These are phyloP conservation scores for Octodon degus DNA, from an alignment of 2,113 vertebrate species.

Conservation along the genomic window DNA sequence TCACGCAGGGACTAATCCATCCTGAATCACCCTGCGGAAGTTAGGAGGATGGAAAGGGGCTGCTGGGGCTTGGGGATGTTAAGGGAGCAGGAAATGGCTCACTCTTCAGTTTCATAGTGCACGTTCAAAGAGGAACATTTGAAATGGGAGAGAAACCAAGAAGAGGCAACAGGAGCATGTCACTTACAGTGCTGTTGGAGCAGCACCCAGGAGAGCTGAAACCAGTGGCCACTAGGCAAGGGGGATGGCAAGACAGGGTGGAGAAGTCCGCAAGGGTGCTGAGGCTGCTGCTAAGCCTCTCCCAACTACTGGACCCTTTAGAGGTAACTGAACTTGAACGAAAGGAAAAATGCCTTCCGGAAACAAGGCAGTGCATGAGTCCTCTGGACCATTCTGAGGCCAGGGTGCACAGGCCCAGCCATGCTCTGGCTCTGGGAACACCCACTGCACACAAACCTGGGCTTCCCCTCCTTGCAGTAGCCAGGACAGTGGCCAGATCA, in stretches of 20 bases:
- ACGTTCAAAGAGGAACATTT: constrained; percentile 1
- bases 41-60: no score
- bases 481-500: no score
- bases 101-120: neutral
- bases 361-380: neutral
- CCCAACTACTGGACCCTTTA: neutral
- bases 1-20: neutral
- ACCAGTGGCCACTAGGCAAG: neutral
- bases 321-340: neutral
- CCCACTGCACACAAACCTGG: accelerated
- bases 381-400: neutral
- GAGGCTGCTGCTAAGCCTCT: neutral
- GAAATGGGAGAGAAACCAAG: neutral
- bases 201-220: neutral
- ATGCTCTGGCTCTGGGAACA: no score
- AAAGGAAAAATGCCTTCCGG: neutral
- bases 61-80: neutral
- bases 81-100: neutral
- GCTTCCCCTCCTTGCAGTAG: neutral
- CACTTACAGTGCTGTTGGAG: neutral
- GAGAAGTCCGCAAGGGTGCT: accelerated
- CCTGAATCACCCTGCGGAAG: neutral
- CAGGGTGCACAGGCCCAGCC: neutral
- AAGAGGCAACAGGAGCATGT: neutral
- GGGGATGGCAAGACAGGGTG: no score